phyloP scores from a whole-genome alignment of 2,113 vertebrate species.

The Istiophorus platypterus region DNA sequence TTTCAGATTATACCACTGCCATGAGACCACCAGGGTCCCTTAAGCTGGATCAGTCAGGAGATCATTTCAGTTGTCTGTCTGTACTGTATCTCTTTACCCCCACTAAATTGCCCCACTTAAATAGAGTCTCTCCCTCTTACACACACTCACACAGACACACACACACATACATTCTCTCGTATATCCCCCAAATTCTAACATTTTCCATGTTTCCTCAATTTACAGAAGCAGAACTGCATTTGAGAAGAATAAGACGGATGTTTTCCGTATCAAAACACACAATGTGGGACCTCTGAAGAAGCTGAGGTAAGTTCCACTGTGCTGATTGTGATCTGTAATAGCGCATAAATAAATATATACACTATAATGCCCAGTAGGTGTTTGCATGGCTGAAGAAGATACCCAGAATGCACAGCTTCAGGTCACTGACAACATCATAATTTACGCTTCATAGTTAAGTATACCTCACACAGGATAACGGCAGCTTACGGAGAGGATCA shows the following conservation, averaged over 20 bases:
- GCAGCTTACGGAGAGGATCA: constrained; percentile 38
- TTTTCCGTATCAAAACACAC: constrained; percentile 98
- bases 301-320: constrained; percentile 85
- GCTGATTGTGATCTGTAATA: background rate
- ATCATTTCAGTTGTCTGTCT: constrained; percentile 22
- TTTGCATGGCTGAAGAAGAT: constrained; percentile 2
- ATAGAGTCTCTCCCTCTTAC: background rate
- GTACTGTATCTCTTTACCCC: constrained; percentile 8
- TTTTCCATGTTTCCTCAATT: constrained; percentile 42
- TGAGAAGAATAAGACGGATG: constrained; percentile 95
- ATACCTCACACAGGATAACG: constrained; percentile 20
- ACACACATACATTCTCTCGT: background rate
- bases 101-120: background rate
- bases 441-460: constrained; percentile 9
- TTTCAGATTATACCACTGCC: constrained; percentile 47
- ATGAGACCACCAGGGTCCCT: constrained; percentile 32
- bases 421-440: constrained; percentile 20
- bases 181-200: constrained; percentile 27
- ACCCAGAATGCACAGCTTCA: constrained; percentile 4
- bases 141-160: background rate
- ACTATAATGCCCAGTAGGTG: background rate
- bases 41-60: constrained; percentile 34
- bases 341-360: background rate
- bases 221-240: constrained; percentile 95
- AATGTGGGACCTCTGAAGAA: constrained; percentile 95